Base-by-base conservation (phyloP, 2,797 vertebrate species). In the Notamacropus eugenii region DNA sequence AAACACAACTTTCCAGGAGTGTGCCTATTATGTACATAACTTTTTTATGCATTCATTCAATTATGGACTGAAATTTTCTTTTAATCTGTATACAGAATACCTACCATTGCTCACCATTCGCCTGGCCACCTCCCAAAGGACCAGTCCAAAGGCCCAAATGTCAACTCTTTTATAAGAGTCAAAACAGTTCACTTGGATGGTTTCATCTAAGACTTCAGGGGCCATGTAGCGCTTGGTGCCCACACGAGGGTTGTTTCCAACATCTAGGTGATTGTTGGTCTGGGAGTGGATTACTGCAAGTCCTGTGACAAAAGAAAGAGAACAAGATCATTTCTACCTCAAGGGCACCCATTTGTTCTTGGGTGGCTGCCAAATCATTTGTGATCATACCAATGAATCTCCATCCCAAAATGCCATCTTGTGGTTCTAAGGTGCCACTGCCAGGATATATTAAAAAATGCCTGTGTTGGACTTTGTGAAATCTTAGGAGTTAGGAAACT, bases 161-260 rank as follows among this genome's bases (percentile, higher is more conserved):
- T 99, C 99, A 34, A 99, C 99, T 57, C 99, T 98, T 98, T 99
- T 99, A 97, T 99, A 99, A 74, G 99, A 99, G 98, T 99, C 99
- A 0, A 99, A 99, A 98, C 99, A 99, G 98, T 99, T 99, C 92
- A 99, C 99, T 98, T 99, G 99, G 98, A 99, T 99, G 1, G 99
- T 99, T 98, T 99, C 99, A 22, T 99, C 99, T 14, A 99, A 97
- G 56, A 99, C 99, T 92, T 99, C 99, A 0, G 99, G 99, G 3
- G 99, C 99, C 99, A 99, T 99, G 99, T 99, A 99, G 94, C 99
- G 99, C 95, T 99, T 99, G 93, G 99, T 99, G 62, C 99, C 99
- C 95, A 99, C 99, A 1, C 99, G 99, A 11, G 99, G 99, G 90
- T 99, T 99, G 98, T 99, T 99, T 24, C 99, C 99, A 97, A 99